Conservation (phyloP, 1,140 invertebrate species). For the Tetramorium parvispinum region DNA sequence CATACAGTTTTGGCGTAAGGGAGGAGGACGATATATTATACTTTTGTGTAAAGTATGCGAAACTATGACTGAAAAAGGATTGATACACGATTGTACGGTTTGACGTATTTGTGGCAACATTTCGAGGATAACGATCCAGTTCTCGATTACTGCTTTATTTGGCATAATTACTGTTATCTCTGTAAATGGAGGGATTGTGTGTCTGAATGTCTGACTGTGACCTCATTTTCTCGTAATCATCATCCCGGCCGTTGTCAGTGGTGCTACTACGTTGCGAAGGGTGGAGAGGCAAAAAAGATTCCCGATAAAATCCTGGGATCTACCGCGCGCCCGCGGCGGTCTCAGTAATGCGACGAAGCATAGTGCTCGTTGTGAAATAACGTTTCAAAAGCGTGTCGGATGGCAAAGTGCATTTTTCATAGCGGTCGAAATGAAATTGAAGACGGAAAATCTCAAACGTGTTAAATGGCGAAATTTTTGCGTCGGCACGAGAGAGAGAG, state of each 20-base stretch:
- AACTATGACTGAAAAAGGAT: background rate
- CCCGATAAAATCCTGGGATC: conserved; percentile 57
- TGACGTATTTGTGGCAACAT: background rate
- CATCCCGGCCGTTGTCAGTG: conserved; percentile 25
- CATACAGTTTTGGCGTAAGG: too few species aligned
- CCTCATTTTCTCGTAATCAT: conserved; percentile 54
- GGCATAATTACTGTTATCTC: conserved; percentile 5
- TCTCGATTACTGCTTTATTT: conserved; percentile 20
- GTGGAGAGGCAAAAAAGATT: conserved; percentile 46
- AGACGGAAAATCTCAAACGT: conserved; percentile 48
- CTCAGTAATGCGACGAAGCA: conserved; percentile 54
- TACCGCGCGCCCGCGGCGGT: conserved; percentile 52
- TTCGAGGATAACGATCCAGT: conserved; percentile 16
- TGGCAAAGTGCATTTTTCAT: conserved; percentile 60
- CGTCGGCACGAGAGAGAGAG: background rate
- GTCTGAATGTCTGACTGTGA: conserved; percentile 43
- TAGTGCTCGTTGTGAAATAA: conserved; percentile 58
- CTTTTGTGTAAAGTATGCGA: background rate
- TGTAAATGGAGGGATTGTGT: conserved; percentile 52
- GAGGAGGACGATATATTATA: background rate
- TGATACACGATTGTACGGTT: too few species aligned
- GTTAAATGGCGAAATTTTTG: conserved; percentile 45
- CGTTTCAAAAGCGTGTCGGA: conserved; percentile 60
- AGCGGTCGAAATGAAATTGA: conserved; percentile 53
- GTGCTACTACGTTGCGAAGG: conserved; percentile 9